These are phyloP conservation scores for Eilema caniola DNA, from an alignment of 2,888 invertebrate species.

Conservation along the genomic window DNA sequence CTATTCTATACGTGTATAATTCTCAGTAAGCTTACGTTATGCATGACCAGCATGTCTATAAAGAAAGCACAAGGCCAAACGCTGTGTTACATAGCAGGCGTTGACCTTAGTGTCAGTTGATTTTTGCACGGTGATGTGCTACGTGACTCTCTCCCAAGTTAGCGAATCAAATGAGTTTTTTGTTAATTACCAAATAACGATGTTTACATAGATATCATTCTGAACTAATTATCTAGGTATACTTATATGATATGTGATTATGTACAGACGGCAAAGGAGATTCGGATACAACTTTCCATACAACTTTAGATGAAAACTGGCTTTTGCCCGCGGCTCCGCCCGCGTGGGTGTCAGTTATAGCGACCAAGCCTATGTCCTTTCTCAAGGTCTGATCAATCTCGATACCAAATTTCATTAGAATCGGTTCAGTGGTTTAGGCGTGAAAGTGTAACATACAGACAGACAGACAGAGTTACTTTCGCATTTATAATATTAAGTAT, in stretches of 20 bases:
- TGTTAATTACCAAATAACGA: background rate
- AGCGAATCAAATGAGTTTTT: background rate
- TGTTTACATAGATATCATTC: background rate
- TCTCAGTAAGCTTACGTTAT: background rate
- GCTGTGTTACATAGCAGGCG: background rate
- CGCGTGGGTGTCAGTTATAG: too few species aligned
- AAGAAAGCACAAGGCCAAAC: constrained; percentile 2
- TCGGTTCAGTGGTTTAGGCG: too few species aligned
- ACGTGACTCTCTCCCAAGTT: background rate
- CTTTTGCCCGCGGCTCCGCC: too few species aligned
- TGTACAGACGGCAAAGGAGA: too few species aligned
- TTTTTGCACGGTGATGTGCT: background rate
- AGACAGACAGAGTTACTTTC: too few species aligned
- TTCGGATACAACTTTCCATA: too few species aligned
- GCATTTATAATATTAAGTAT: too few species aligned
- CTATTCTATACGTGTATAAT: background rate
- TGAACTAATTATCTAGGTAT: background rate
- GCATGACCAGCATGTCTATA: background rate
- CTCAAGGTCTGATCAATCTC: too few species aligned
- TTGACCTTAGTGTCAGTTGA: constrained; percentile 2
- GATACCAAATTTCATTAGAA: too few species aligned
- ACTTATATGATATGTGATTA: background rate
- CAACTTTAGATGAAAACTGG: too few species aligned
- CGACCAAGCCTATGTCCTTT: too few species aligned
- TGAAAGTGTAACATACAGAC: too few species aligned